phyloP scores from a whole-genome alignment of 1,140 invertebrate species.

The Yoshiicerus persimilis region DNA sequence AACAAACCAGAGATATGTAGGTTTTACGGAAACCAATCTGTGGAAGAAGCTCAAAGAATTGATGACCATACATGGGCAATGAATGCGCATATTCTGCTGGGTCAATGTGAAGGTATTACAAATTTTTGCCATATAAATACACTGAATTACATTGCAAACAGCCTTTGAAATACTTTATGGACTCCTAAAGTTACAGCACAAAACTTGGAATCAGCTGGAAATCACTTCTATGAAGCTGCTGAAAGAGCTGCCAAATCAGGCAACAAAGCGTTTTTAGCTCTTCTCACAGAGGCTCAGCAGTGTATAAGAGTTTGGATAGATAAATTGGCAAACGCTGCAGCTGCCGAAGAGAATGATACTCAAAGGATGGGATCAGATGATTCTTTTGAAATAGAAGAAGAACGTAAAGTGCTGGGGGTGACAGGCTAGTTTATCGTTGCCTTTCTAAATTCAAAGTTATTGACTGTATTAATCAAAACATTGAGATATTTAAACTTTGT shows the following conservation, averaged over 20 bases:
- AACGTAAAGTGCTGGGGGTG: no score
- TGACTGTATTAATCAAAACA: no score
- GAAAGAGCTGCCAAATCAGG: conserved; percentile 14
- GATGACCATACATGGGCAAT: conserved; percentile 46
- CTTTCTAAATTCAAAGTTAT: no score
- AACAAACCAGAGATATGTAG: conserved; percentile 44
- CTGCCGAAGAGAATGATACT: not conserved
- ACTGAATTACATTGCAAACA: no score
- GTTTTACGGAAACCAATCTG: conserved; percentile 43
- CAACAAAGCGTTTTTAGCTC: conserved; percentile 32
- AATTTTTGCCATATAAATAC: not conserved
- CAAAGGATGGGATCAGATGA: not conserved
- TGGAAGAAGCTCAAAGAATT: conserved; percentile 45
- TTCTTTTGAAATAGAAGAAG: not conserved
- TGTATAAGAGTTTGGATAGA: conserved; percentile 46
- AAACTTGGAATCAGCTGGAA: conserved; percentile 28
- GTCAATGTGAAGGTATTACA: conserved; percentile 45
- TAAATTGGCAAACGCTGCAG: conserved; percentile 24
- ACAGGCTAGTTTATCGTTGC: no score
- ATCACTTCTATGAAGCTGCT: conserved; percentile 35
- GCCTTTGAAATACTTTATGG: no score
- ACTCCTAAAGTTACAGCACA: conserved; percentile 30
- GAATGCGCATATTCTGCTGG: conserved; percentile 47
- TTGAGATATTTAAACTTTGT: no score
- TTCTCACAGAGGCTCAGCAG: conserved; percentile 46